Base-by-base conservation (phyloP, 2,888 invertebrate genomes). In the Trachelus tabidus region DNA sequence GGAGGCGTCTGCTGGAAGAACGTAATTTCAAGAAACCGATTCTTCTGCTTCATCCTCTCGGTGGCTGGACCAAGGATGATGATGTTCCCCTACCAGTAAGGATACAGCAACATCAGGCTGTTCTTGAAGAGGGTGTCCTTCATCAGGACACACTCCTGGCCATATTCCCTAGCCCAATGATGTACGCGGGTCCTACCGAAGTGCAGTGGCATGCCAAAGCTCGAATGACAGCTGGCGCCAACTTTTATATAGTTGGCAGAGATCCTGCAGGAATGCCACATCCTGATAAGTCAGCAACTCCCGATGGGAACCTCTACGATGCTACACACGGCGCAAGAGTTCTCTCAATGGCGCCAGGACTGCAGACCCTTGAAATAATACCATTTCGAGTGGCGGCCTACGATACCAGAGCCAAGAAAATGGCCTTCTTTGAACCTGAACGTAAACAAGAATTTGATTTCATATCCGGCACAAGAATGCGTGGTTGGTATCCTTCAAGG, bases 121-220 rank as follows among this genome's bases (percentile, higher is more conserved):
- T 98, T 3, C 92, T 98, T 30, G 95, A 95, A 84, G 97, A 97
- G 79, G 96, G 96, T 0, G 94, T 97, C 0, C 88, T 98, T n/a
- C 97, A 98, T 88, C 95, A 96, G 0, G 93, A 94, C 33, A 99
- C 99, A 0, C 94, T 99, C 12, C 92, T 99, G 77, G 98, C 98
- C 0, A 98, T 99, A 87, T 99, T 99, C 92, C 99, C 99, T 0
- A 98, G 98, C 73, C 99, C 99, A 0, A 99, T 99, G 99, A 96
- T 98, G 95, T 99, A 99, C 89, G 99, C 99, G 1, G 99, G 99
- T 0, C 99, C 99, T 11, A 98, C 98, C 23, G 99, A 99, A 94
- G 97, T 96, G 2, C 97, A 97, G 90, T 97, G 97, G 97, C 97
- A 97, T 90, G 97, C 97, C 1, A 97, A 97, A 89, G 95, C 97